These are phyloP conservation scores for Copidosoma floridanum DNA, from an alignment of 1,140 invertebrate species.

Conservation along the genomic window DNA sequence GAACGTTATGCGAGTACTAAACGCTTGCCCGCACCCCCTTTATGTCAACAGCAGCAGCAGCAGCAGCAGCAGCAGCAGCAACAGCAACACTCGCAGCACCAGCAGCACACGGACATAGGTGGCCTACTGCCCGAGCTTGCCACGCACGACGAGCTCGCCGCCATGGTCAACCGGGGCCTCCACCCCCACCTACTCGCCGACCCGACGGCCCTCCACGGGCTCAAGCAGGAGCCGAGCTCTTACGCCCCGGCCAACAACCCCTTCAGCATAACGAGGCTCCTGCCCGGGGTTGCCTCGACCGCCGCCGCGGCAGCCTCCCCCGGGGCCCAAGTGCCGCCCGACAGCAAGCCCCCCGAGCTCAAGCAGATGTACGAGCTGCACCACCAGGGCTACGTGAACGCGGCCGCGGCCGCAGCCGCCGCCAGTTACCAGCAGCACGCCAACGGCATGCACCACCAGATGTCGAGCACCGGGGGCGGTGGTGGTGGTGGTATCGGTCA, in stretches of 20 bases:
- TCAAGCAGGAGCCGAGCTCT: slow-evolving; percentile 75
- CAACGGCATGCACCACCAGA: slow-evolving; percentile 65
- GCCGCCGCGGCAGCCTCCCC: slow-evolving; percentile 69
- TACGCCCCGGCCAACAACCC: slow-evolving; percentile 82
- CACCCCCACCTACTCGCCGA: slow-evolving; percentile 60
- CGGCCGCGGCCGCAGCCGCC: too few species aligned
- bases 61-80: slow-evolving; percentile 53
- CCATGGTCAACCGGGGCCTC: slow-evolving; percentile 64
- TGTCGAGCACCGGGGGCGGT: too few species aligned
- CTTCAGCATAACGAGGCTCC: slow-evolving; percentile 89
- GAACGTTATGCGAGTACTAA: too few species aligned
- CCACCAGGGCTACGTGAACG: too few species aligned
- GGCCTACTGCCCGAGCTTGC: too few species aligned
- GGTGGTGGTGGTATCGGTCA: too few species aligned
- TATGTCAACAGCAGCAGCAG: slow-evolving; percentile 31
- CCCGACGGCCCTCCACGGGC: slow-evolving; percentile 61
- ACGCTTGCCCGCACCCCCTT: too few species aligned
- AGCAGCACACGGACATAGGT: slow-evolving; percentile 53
- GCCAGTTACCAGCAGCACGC: too few species aligned
- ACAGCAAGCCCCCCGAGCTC: slow-evolving; percentile 62
- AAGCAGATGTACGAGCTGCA: too few species aligned
- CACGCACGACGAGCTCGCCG: slow-evolving; percentile 65
- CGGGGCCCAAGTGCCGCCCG: slow-evolving; percentile 55
- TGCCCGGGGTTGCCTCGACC: too few species aligned
- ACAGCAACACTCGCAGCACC: slow-evolving; percentile 49